phyloP scores from a whole-genome alignment of 2,113 vertebrate genomes.

The Macaca mulatta region DNA sequence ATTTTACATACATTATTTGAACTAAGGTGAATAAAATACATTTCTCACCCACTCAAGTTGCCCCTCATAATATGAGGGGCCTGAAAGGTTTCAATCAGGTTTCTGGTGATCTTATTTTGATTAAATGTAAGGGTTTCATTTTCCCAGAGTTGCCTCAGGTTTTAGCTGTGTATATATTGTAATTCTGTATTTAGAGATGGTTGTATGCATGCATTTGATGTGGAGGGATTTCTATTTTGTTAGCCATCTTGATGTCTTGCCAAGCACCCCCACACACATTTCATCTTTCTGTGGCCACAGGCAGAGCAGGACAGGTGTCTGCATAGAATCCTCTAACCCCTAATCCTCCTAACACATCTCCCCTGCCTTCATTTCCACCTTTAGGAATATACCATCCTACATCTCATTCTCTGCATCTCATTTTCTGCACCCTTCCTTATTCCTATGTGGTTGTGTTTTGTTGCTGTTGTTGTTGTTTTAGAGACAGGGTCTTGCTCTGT shows the following conservation, averaged over 20 bases:
- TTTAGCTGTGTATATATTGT: not conserved
- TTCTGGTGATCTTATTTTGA: not conserved
- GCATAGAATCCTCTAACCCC: not conserved
- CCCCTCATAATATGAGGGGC: not conserved
- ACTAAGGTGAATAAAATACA: not conserved
- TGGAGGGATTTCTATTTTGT: no score
- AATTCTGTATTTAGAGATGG: not conserved
- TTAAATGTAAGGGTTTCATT: not conserved
- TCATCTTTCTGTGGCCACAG: not conserved
- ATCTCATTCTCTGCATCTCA: no score
- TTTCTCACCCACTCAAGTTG: not conserved
- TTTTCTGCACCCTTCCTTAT: not conserved
- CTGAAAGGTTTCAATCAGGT: not conserved
- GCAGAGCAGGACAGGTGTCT: not conserved
- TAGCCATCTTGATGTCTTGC: not conserved
- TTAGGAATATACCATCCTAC: not conserved
- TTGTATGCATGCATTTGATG: not conserved
- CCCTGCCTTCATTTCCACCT: not conserved
- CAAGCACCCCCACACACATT: fast-evolving
- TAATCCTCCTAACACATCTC: not conserved
- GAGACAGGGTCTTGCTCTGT: not conserved
- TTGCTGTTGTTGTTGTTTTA: not conserved
- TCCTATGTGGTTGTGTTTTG: not conserved
- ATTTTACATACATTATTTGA: not conserved
- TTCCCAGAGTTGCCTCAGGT: not conserved